These are phyloP conservation scores for Morone saxatilis DNA, from an alignment of 2,113 vertebrate genomes.

Conservation along the genomic window DNA sequence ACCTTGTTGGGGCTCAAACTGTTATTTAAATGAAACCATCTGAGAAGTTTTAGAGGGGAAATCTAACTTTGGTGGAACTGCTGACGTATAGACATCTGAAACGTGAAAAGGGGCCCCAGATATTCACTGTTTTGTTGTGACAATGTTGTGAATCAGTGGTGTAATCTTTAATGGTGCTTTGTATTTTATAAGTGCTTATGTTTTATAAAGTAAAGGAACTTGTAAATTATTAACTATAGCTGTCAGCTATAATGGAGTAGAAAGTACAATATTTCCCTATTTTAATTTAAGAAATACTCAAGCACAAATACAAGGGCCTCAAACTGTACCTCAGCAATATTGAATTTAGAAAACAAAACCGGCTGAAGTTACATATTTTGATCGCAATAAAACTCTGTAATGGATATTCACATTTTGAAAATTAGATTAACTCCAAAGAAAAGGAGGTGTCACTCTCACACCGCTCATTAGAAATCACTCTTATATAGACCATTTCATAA, in stretches of 20 bases:
- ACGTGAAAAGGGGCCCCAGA: not conserved
- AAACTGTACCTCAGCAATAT: not conserved
- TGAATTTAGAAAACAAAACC: not conserved
- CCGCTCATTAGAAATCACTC: constrained; percentile 64
- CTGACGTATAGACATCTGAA: no score
- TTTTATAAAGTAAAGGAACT: no score
- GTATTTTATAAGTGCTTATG: not conserved
- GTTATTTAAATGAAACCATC: not conserved
- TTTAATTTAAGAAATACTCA: not conserved
- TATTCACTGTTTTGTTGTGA: no score
- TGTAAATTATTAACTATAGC: not conserved
- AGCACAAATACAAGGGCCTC: not conserved
- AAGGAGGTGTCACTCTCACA: constrained; percentile 44
- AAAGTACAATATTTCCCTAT: not conserved
- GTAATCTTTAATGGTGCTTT: not conserved
- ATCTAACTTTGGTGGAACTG: not conserved
- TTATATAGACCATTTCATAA: constrained; percentile 68
- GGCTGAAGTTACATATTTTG: not conserved
- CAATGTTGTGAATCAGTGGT: no score
- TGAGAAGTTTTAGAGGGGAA: not conserved
- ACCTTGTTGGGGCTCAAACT: not conserved
- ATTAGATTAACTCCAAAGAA: constrained; percentile 52
- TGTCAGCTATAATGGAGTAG: not conserved
- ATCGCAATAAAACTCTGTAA: constrained; percentile 7
- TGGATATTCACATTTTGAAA: constrained; percentile 45